Percentiles rank a stretch among this genome's conserved stretches.
Conservation (phyloP, 2,888 invertebrate species). For the Tachina lurida region DNA sequence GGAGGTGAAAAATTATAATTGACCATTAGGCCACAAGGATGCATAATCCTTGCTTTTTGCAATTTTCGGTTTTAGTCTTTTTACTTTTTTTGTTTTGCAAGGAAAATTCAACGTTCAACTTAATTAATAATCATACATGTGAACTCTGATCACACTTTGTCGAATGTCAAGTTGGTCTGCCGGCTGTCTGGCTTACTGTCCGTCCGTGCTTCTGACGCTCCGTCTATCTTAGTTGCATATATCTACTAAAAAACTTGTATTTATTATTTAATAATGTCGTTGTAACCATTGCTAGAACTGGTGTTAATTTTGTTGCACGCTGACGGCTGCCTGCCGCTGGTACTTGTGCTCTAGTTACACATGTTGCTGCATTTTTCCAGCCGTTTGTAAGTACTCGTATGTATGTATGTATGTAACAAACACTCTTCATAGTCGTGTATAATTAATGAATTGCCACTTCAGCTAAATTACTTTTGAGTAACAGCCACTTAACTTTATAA, state of each 20-base stretch:
- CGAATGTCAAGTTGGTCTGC: constrained; percentile 50
- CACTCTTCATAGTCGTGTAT: constrained; percentile 72
- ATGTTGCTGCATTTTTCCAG: constrained; percentile 42
- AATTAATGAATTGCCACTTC: constrained; percentile 82
- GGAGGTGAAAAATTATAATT: constrained; percentile 48
- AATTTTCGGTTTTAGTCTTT: constrained; percentile 17
- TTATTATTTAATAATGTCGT: constrained; percentile 41
- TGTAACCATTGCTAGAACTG: constrained; percentile 21
- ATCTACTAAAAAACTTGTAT: background rate
- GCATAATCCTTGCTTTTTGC: constrained; percentile 26
- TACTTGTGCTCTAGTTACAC: constrained; percentile 39
- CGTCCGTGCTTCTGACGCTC: background rate
- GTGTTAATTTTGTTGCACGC: constrained; percentile 32
- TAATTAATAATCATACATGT: constrained; percentile 64
- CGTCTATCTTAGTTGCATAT: background rate
- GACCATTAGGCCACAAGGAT: constrained; percentile 52
- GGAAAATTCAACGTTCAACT: constrained; percentile 16
- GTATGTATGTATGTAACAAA: constrained; percentile 21
- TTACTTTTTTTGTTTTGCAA: background rate
- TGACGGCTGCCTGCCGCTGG: constrained; percentile 42
- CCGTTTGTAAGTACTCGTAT: background rate
- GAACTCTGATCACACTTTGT: constrained; percentile 58
- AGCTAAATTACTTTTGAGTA: constrained; percentile 79
- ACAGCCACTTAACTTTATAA: constrained; percentile 75
- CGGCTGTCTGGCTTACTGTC: background rate